A percentile compares a stretch with the other conserved stretches of the same genome.
These are phyloP conservation scores for Gymnoscopelus microlampas DNA, from an alignment of 2,797 vertebrate species.

Conservation along the genomic window DNA sequence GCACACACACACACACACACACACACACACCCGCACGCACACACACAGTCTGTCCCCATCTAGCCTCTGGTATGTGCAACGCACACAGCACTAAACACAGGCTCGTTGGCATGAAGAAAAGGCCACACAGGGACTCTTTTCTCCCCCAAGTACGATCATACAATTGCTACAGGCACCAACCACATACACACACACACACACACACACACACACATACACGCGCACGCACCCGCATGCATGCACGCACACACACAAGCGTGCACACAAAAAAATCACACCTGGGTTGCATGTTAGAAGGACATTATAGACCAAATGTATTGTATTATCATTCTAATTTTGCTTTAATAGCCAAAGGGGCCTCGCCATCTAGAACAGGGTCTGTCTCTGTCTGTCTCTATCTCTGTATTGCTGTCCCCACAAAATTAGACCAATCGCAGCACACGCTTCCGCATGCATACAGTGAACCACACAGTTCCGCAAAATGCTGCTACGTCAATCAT, in stretches of 20 bases:
- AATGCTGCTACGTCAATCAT: no score
- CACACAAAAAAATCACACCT: slow-evolving; percentile 8
- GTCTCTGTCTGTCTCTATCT: no score
- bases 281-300: slow-evolving; percentile 3
- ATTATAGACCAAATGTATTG: slow-evolving; percentile 17
- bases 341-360: no score
- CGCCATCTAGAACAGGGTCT: no score
- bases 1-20: background rate
- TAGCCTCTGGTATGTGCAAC: slow-evolving; percentile 51
- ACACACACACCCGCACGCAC: slow-evolving; percentile 7
- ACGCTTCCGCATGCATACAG: no score
- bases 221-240: background rate
- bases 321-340: slow-evolving; percentile 24
- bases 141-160: slow-evolving; percentile 51
- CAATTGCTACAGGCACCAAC: slow-evolving; percentile 49
- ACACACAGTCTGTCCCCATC: slow-evolving; percentile 32
- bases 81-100: slow-evolving; percentile 38
- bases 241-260: background rate
- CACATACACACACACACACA: background rate
- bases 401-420: no score
- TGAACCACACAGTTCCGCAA: no score
- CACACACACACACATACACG: background rate
- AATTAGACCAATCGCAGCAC: no score
- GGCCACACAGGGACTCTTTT: slow-evolving; percentile 68
- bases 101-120: slow-evolving; percentile 64